phyloP scores from a whole-genome alignment of 2,797 vertebrate species.

The Xyrichtys novacula region DNA sequence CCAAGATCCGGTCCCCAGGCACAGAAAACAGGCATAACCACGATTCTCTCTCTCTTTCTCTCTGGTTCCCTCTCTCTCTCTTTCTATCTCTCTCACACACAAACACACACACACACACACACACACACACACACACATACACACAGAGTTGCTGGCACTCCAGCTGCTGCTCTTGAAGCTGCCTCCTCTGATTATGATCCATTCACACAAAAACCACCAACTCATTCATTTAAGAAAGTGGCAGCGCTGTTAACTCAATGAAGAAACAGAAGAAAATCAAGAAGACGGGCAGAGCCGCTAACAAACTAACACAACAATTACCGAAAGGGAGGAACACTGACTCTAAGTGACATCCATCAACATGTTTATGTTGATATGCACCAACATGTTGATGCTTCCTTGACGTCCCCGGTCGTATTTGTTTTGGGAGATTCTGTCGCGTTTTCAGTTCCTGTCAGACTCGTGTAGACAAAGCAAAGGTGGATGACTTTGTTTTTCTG shows the following conservation, averaged over 20 bases:
- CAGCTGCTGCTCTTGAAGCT: conserved; percentile 27
- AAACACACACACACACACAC: not conserved
- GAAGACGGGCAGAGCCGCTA: not conserved
- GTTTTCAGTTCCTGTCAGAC: too few relatives aligned
- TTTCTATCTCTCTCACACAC: not conserved
- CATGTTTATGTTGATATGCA: too few relatives aligned
- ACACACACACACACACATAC: not conserved
- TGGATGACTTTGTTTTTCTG: too few relatives aligned
- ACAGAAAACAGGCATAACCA: conserved; percentile 28
- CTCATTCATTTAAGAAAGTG: conserved; percentile 30
- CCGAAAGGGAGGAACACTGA: too few relatives aligned
- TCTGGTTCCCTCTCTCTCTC: not conserved
- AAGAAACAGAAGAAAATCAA: conserved; percentile 13
- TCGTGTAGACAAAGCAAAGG: too few relatives aligned
- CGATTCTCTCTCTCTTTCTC: not conserved
- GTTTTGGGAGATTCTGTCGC: too few relatives aligned
- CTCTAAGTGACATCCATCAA: too few relatives aligned
- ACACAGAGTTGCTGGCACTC: not conserved
- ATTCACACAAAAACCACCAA: conserved; percentile 35
- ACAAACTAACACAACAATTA: not conserved
- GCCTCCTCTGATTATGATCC: conserved; percentile 21
- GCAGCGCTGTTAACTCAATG: conserved; percentile 13
- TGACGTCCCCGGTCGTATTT: too few relatives aligned
- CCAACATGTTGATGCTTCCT: too few relatives aligned
- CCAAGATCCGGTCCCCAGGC: conserved; percentile 53